Evolutionary conservation across 2,888 invertebrate species (phyloP).

Genomic region (Dynastes maya): DNA sequence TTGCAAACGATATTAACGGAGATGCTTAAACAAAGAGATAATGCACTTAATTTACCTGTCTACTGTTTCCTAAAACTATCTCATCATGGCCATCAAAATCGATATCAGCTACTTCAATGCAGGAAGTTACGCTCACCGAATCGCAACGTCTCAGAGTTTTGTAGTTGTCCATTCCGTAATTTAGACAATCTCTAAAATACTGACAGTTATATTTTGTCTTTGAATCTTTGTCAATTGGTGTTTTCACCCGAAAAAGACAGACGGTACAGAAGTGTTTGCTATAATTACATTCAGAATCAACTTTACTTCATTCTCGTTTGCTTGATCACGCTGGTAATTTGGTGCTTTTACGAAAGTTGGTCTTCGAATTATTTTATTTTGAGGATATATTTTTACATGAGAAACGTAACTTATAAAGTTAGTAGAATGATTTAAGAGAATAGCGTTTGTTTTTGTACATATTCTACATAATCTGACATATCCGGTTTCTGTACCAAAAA

Average conservation of each 20-base stretch:
- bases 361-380: conserved; percentile 58
- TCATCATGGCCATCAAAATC: conserved; percentile 82
- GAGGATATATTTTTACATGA: conserved; percentile 71
- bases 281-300: conserved; percentile 74
- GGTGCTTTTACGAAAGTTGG: conserved; percentile 61
- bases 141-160: conserved; percentile 72
- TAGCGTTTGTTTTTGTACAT: conserved; percentile 70
- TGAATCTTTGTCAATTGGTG: neutral
- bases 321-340: conserved; percentile 40
- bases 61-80: conserved; percentile 80
- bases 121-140: conserved; percentile 75
- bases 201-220: neutral
- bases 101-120: conserved; percentile 77
- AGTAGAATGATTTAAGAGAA: conserved; percentile 72
- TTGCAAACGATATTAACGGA: too few relatives aligned
- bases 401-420: conserved; percentile 74
- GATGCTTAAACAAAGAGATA: neutral
- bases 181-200: conserved; percentile 70
- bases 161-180: conserved; percentile 70
- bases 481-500: conserved; percentile 77
- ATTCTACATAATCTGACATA: conserved; percentile 73
- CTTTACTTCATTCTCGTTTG: conserved; percentile 54
- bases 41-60: conserved; percentile 38
- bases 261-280: conserved; percentile 73
- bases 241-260: conserved; percentile 75